Evolutionary conservation across 2,113 vertebrate species (phyloP).

Genomic region (Stictonetta naevosa): DNA sequence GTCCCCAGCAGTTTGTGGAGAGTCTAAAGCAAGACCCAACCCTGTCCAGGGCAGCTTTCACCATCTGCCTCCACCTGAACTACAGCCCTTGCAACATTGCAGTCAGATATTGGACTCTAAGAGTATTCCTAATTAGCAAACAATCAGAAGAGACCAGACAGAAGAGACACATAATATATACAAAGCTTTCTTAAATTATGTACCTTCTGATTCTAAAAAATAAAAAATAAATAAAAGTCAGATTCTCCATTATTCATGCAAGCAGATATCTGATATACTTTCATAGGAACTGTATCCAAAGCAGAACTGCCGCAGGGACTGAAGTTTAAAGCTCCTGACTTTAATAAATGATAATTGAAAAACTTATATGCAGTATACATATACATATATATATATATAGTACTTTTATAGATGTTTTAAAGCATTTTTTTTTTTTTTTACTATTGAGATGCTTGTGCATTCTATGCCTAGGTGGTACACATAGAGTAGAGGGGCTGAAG

Average conservation of each 20-base stretch:
- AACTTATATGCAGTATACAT: not conserved
- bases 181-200: not conserved
- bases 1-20: not conserved
- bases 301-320: not conserved
- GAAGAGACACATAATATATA: not conserved
- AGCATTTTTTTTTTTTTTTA: not conserved
- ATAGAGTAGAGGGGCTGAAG: not conserved
- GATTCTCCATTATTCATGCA: not conserved
- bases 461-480: not conserved
- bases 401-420: not conserved
- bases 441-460: not conserved
- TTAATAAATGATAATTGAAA: not conserved
- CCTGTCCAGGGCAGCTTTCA: rapidly evolving
- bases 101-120: not conserved
- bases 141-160: not conserved
- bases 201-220: not conserved
- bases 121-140: not conserved
- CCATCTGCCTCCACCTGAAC: not conserved
- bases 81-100: not conserved
- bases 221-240: not conserved
- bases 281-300: not conserved
- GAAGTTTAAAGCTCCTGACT: not conserved
- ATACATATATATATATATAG: not conserved
- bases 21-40: not conserved
- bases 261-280: not conserved